Percentiles rank a stretch among this genome's conserved stretches.
Evolutionary conservation across 2,888 invertebrate genomes (phyloP).

Genomic region (Drosophila paranaensis): DNA sequence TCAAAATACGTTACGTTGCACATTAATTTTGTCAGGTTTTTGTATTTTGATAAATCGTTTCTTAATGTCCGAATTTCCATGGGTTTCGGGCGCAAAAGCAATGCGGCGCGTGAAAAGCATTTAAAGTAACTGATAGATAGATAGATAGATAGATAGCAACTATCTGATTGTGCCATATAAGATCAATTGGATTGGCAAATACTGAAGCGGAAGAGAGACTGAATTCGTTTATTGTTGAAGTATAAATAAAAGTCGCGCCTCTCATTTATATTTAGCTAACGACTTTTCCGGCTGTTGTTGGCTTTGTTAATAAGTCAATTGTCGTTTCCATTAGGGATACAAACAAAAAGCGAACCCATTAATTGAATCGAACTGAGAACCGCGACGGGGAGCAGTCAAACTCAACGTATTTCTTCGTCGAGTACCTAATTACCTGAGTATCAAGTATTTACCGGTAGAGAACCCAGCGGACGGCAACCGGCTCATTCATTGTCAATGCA

Average conservation of each 20-base stretch:
- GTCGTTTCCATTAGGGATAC: conserved; percentile 58
- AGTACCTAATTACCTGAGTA: conserved; percentile 36
- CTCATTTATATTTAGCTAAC: conserved; percentile 11
- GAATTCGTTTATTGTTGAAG: background rate
- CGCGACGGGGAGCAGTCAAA: conserved; percentile 20
- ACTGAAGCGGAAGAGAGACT: conserved; percentile 2
- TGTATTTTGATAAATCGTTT: conserved; percentile 58
- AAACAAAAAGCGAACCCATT: conserved; percentile 59
- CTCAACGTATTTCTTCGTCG: conserved; percentile 23
- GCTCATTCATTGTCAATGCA: conserved; percentile 56
- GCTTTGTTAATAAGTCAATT: conserved; percentile 29
- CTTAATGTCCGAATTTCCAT: conserved; percentile 37
- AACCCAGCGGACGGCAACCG: conserved; percentile 29
- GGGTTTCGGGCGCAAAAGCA: conserved; percentile 35
- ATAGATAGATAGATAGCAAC: background rate
- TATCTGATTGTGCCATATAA: conserved; percentile 8
- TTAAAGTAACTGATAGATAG: background rate
- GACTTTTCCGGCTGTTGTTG: conserved; percentile 9
- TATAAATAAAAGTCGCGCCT: conserved; percentile 29
- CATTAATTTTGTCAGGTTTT: conserved; percentile 20
- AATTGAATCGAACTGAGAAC: conserved; percentile 37
- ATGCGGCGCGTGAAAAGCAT: conserved; percentile 56
- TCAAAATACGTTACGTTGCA: conserved; percentile 21
- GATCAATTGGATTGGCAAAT: conserved; percentile 14
- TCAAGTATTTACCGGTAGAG: conserved; percentile 39